A percentile compares a stretch with the other conserved stretches of the same genome.
Conservation (phyloP, 2,113 vertebrate genomes). For the Amazona guildingii region DNA sequence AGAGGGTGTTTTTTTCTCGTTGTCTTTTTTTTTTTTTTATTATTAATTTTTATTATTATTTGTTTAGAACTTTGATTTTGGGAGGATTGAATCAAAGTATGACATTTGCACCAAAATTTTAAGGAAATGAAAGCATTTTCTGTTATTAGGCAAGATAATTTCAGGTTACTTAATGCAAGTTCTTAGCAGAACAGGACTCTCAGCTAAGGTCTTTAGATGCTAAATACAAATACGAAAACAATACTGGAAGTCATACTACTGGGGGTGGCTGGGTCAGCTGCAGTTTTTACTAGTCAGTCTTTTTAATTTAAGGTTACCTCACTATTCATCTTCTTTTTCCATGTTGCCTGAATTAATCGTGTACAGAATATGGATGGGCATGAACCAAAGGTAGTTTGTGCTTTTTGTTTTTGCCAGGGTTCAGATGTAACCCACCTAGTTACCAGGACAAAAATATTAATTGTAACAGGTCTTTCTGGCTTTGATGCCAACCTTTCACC, state of each 20-base stretch:
- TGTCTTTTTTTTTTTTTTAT: no score
- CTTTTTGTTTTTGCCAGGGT: not conserved
- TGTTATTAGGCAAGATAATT: not conserved
- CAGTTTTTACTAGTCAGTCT: slow-evolving; percentile 22
- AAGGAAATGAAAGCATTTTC: slow-evolving; percentile 5
- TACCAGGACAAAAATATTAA: not conserved
- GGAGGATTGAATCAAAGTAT: not conserved
- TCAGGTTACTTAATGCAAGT: not conserved
- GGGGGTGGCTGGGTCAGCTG: slow-evolving; percentile 32
- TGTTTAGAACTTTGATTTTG: not conserved
- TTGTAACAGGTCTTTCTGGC: not conserved
- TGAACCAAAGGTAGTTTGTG: not conserved
- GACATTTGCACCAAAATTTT: not conserved
- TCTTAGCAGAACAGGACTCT: slow-evolving; percentile 5
- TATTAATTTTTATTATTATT: not conserved
- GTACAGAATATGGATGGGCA: not conserved
- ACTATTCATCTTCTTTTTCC: slow-evolving; percentile 3
- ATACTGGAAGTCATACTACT: not conserved
- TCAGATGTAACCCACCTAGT: not conserved
- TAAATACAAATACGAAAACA: slow-evolving; percentile 49
- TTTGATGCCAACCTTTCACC: not conserved
- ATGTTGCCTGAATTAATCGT: not conserved
- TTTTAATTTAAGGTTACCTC: slow-evolving; percentile 32
- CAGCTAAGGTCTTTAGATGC: slow-evolving; percentile 5
- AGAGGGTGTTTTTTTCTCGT: not conserved